phyloP scores from a whole-genome alignment of 2,797 vertebrate genomes.

The Aplochiton taeniatus region DNA sequence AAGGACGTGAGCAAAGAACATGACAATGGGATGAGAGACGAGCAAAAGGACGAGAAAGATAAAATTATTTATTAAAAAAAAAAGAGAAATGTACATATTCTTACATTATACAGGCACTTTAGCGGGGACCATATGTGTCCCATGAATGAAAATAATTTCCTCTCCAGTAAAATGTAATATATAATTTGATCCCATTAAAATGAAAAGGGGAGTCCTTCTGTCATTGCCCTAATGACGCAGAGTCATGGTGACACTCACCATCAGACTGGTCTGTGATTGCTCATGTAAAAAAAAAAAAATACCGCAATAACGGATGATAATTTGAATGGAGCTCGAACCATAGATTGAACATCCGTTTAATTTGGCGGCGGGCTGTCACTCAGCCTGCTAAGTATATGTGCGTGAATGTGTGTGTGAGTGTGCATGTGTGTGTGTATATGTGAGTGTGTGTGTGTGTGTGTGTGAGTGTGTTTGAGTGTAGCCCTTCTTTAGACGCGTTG shows the following conservation, averaged over 20 bases:
- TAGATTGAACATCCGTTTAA: constrained; percentile 61
- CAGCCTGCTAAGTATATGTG: constrained; percentile 2
- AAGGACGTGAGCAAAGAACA: constrained; percentile 63
- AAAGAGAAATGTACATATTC: constrained; percentile 38
- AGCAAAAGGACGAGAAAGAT: no score
- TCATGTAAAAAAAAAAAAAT: constrained; percentile 49
- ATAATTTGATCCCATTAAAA: constrained; percentile 39
- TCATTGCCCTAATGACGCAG: constrained; percentile 46
- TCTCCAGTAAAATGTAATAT: constrained; percentile 35
- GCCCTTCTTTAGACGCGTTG: background rate
- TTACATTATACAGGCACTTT: constrained; percentile 52
- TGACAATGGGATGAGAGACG: constrained; percentile 40
- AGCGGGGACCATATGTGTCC: constrained; percentile 37
- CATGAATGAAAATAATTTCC: constrained; percentile 35
- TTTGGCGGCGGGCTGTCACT: constrained; percentile 56
- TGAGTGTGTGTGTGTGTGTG: constrained; percentile 10
- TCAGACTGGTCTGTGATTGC: constrained; percentile 42
- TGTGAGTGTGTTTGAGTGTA: background rate
- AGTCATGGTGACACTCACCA: constrained; percentile 32
- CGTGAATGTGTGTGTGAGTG: constrained; percentile 15
- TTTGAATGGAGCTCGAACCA: constrained; percentile 64
- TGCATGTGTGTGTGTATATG: constrained; percentile 20
- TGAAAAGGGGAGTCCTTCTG: constrained; percentile 18
- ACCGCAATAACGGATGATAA: constrained; percentile 69
- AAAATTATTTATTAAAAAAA: constrained; percentile 68